Conservation (phyloP, 2,797 vertebrate species). For the Sarcophilus harrisii region DNA sequence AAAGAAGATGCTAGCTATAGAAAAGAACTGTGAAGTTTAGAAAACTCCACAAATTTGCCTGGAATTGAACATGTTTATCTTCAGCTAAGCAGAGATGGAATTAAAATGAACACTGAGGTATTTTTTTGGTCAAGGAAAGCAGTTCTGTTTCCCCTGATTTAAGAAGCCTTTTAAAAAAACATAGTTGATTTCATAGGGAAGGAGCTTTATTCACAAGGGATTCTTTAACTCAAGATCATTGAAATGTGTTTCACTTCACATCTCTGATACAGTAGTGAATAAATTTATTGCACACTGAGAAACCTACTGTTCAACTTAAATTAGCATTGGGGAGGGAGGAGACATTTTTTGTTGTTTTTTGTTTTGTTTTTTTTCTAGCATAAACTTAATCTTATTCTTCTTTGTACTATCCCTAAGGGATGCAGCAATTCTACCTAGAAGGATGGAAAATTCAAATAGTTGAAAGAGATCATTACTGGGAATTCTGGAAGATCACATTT, state of each 20-base stretch:
- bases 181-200: neutral
- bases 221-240: neutral
- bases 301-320: neutral
- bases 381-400: neutral
- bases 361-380: neutral
- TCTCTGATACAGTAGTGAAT: neutral
- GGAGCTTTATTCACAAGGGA: neutral
- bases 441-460: neutral
- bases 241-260: neutral
- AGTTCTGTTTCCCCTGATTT: neutral
- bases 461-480: neutral
- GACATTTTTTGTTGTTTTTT: neutral
- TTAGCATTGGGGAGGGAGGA: neutral
- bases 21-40: neutral
- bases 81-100: neutral
- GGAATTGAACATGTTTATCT: neutral
- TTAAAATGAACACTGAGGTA: neutral
- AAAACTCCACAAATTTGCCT: neutral
- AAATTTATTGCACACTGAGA: neutral
- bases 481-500: slow-evolving; percentile 1
- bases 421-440: neutral
- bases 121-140: neutral
- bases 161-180: neutral
- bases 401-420: neutral
- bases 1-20: neutral